Conservation (phyloP, 2,797 vertebrate species). For the Catostomus latipinnis region DNA sequence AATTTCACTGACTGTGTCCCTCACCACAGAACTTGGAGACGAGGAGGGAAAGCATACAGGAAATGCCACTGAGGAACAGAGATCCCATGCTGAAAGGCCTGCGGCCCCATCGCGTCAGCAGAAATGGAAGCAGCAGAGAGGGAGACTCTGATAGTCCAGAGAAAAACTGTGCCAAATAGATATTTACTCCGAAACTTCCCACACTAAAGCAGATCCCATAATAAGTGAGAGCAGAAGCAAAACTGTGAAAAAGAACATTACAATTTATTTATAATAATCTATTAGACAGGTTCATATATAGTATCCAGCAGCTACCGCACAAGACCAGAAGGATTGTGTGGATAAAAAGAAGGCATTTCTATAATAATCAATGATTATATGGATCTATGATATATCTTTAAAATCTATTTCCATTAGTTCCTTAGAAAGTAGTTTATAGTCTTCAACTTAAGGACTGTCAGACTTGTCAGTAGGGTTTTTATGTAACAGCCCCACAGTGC, state of each 20-base stretch:
- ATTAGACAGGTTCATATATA: not conserved
- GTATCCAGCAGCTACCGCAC: not conserved
- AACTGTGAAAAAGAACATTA: slow-evolving; percentile 57
- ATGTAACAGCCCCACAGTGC: not conserved
- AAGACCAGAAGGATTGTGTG: not conserved
- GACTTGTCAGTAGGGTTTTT: not conserved
- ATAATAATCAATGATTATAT: too few relatives aligned
- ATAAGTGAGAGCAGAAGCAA: slow-evolving; percentile 72
- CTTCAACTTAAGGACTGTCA: not conserved
- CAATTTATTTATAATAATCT: not conserved
- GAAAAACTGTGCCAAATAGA: slow-evolving; percentile 79
- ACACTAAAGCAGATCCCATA: slow-evolving; percentile 79
- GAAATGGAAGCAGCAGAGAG: slow-evolving; percentile 71
- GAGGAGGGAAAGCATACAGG: slow-evolving; percentile 74
- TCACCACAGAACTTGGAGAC: slow-evolving; percentile 70
- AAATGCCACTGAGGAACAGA: slow-evolving; percentile 72
- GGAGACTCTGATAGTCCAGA: slow-evolving; percentile 77
- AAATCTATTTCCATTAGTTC: not conserved
- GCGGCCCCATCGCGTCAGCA: slow-evolving; percentile 68
- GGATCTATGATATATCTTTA: not conserved
- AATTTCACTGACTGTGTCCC: not conserved
- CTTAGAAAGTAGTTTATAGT: not conserved
- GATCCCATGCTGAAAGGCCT: slow-evolving; percentile 71
- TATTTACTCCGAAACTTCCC: slow-evolving; percentile 73
- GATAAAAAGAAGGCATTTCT: not conserved